Base-by-base conservation (phyloP, 2,797 vertebrate genomes). In the Paratrypauchen microcephalus region DNA sequence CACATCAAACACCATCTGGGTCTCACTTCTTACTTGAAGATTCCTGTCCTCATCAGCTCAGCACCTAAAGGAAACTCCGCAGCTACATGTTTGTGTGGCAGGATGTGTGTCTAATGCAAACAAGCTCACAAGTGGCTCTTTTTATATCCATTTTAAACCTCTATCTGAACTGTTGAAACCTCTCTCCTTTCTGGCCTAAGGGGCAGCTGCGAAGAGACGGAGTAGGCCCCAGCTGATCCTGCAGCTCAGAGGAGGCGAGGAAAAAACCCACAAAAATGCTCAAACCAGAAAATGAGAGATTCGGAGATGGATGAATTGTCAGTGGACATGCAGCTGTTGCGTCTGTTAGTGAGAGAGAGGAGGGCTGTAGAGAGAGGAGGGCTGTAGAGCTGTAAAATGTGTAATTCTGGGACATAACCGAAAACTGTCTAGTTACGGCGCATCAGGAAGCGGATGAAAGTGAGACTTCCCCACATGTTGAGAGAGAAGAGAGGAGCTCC, bases 351-450 rank as follows among this genome's bases (percentile, higher is more conserved):
- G 32, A 21, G 65, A 32, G 52, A 21, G 65, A 55, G 83, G 45
- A 65, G 74, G 81, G 79, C 71, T 71, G 77, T 75, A 21, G 65
- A 32, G 52, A 21, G 65, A 55, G 83, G 45, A 65, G 74, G 81
- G 79, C 71, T 71, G 77, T 75, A 86, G 68, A 78, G 76, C 79
- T 69, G 19, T 61, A 68, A 80, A 79, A 65, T 28, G 72, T 81
- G 76, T 83, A 85, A 89, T 90, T 89, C 83, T 84, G 82, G 83
- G 86, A 90, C 87, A 72, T 85, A 84, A 90, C 89, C 83, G 81
- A 90, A 90, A 92, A 91, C 82, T 86, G 90, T 91, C 91, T 90
- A 81, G 86, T 91, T 92, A 85, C 79, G 86, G 82, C 66, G 87
- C 86, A 79, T 85, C 79, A 81, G 79, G 75, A 88, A 86, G 85